Evolutionary conservation across 2,888 invertebrate species (phyloP).

Genomic region (Tuberolachnus salignus): DNA sequence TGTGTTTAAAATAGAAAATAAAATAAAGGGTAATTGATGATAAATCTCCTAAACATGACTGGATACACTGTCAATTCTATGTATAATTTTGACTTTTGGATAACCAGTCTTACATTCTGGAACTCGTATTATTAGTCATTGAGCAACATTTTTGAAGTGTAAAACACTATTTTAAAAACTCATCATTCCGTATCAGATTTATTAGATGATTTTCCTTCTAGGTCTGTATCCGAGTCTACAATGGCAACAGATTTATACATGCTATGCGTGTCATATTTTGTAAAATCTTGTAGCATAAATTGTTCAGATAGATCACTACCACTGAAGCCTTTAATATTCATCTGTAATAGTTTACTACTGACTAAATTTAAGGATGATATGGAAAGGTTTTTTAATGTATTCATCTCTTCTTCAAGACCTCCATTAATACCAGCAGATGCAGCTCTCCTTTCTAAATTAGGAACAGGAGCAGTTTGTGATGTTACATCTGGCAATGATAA

Average conservation of each 20-base stretch:
- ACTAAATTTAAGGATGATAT: constrained; percentile 43
- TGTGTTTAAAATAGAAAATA: too few species aligned
- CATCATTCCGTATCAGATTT: constrained; percentile 30
- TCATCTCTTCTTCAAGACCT: constrained; percentile 31
- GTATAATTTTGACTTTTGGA: too few species aligned
- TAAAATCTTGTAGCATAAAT: constrained; percentile 28
- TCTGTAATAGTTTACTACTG: constrained; percentile 15
- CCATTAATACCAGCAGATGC: constrained; percentile 66
- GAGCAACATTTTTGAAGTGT: too few species aligned
- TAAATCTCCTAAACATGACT: too few species aligned
- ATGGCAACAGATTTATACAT: constrained; percentile 34
- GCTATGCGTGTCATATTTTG: constrained; percentile 18
- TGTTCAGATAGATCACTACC: constrained; percentile 46
- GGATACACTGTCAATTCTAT: too few species aligned
- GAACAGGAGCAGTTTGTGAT: constrained; percentile 62
- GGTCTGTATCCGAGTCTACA: constrained; percentile 10
- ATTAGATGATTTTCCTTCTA: constrained; percentile 5
- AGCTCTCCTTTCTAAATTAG: constrained; percentile 66
- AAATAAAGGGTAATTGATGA: too few species aligned
- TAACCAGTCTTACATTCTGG: too few species aligned
- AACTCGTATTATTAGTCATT: too few species aligned
- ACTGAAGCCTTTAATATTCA: constrained; percentile 26
- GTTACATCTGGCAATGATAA: not conserved
- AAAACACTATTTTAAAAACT: not conserved
- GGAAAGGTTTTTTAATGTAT: constrained; percentile 26